Base-by-base conservation (phyloP, 2,797 vertebrate genomes). In the Sebastes iracundus region DNA sequence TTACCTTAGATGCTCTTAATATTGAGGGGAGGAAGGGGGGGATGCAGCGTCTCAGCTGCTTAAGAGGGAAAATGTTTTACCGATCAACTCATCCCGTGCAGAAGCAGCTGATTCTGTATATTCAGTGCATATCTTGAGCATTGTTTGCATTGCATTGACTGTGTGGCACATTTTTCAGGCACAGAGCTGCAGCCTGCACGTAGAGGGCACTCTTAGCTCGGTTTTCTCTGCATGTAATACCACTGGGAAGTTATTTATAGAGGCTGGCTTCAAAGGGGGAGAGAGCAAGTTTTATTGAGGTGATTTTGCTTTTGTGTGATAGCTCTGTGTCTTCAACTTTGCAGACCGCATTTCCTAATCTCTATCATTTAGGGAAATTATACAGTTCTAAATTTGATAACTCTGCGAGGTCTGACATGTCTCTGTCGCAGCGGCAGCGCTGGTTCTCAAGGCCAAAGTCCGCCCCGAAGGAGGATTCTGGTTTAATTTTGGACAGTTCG, bases 191-290 rank as follows among this genome's bases (percentile, higher is more conserved):
- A 13, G 59, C 35, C 77, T 82, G 87, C 90, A 89, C 77, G 73
- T 93, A 95, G 95, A 89, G 94, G 95, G 93, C 91, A 82, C 90
- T 94, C 79, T 94, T 82, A 81, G 88, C 93, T 78, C 53, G 71
- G 72, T 85, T 91, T 91, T 86, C 52, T 79, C 61, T 85, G 75
- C 87, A 69, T 86, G 63, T 55, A 75, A 83, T 42, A 79, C 78
- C 81, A 79, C 77, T 33, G 79, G 82, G 63, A 84, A 73, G 77
- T 85, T 93, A 93, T 94, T 92, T 90, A 88, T 90, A 92, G 90
- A 76, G 79, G 49, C 73, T 75, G 74, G 77, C 87, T 91, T 91
- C 82, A 90, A 86, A 93, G 82, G 52, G 82, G 72, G 75, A 86
- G 68, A 81, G 72, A 82, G 72, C 71, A 85, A 86, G 83, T 85